Evolutionary conservation across 2,888 invertebrate species (phyloP), one percentile per base, ranked within the genome.

Genomic region (Drosophila melanosoma): DNA sequence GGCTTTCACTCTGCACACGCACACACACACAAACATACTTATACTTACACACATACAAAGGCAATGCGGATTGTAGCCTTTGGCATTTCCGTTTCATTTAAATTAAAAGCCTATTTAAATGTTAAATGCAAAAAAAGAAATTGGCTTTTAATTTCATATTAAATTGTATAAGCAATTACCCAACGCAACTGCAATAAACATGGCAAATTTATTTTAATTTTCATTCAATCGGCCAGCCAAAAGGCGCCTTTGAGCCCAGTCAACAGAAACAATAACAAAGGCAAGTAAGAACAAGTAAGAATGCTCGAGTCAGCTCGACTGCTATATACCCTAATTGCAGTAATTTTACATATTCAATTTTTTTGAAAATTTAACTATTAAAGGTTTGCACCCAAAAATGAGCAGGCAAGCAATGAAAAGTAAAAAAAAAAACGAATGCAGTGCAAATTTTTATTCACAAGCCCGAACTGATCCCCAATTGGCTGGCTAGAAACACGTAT

Each of bases 151-250:
- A 89, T 89, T 87, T 84, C 82, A 74, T 73, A 84, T 85, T 84
- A 87, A 85, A 89, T 85, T 85, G 84, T 87, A 82, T 86, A 85
- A 82, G 89, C 85, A 89, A 82, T 89, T 86, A 84, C 71, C 80
- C 79, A 89, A 79, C 74, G 85, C 79, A 74, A 85, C 89, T 84
- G 84, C 85, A 85, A 89, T 85, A 85, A 89, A 84, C 89, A 88
- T 72, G 67, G 69, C 38, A 74, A 89, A 89, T 85, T 89, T 89
- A 89, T 89, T 84, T 89, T 84, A 82, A 85, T 89, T 89, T 80
- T 71, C 65, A 59, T 64, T 33, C 80, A 71, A 45, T 66, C 61
- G 68, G 51, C 35, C 59, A 53, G 51, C 74, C 69, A 48, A 74
- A 69, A 79, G 76, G 84, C 78, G 77, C 77, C 71, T 61, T 38